Conservation (phyloP, 2,797 vertebrate species). For the Ctenopoma multispine region DNA sequence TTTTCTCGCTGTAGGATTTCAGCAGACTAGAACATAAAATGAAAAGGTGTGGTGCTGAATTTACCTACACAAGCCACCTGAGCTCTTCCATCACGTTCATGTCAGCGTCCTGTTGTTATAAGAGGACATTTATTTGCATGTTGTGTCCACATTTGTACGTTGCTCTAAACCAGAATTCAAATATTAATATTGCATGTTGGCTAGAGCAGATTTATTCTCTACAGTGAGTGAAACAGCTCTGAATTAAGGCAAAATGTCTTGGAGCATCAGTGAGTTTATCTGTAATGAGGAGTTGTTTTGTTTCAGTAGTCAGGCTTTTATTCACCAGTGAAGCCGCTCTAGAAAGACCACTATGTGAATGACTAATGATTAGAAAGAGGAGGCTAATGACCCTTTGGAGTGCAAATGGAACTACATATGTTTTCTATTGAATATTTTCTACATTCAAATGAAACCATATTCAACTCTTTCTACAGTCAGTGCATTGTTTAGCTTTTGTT, state of each 20-base stretch:
- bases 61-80: constrained; percentile 44
- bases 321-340: constrained; percentile 3
- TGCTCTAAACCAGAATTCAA: constrained; percentile 26
- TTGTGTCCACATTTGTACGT: neutral
- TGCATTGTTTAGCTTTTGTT: constrained; percentile 17
- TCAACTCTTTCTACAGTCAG: constrained; percentile 7
- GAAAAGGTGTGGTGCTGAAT: constrained; percentile 31
- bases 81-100: constrained; percentile 37
- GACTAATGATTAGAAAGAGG: neutral
- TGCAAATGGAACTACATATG: neutral
- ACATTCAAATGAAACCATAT: constrained; percentile 6
- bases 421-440: neutral
- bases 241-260: neutral
- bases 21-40: constrained; percentile 13
- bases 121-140: constrained; percentile 35
- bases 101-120: constrained; percentile 12
- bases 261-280: neutral
- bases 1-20: constrained; percentile 3
- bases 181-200: constrained; percentile 6
- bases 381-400: neutral
- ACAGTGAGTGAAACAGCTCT: neutral
- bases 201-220: neutral
- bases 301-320: neutral
- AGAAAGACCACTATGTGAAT: neutral
- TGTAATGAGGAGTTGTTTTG: neutral